Evolutionary conservation across 1,140 invertebrate genomes (phyloP).

Genomic region (Calosoma granatense): DNA sequence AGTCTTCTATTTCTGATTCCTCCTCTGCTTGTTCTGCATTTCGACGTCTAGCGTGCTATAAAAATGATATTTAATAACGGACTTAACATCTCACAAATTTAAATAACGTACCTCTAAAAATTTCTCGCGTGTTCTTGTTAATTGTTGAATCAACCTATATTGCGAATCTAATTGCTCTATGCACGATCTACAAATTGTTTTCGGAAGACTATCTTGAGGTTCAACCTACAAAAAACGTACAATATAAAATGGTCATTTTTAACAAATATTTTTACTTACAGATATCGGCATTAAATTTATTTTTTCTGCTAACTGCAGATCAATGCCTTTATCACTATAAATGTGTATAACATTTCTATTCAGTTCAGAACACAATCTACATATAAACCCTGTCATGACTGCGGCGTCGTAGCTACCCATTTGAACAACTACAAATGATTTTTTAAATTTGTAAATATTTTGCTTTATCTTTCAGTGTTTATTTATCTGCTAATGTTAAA

Average conservation of each 20-base stretch:
- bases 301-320: conserved; percentile 23
- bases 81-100: too few species aligned
- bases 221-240: conserved; percentile 21
- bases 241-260: conserved; percentile 9
- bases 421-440: conserved; percentile 9
- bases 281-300: conserved; percentile 23
- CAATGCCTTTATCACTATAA: conserved; percentile 22
- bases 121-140: conserved; percentile 19
- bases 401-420: conserved; percentile 26
- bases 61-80: too few species aligned
- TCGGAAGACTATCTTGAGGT: conserved; percentile 26
- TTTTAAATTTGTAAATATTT: too few species aligned
- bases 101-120: too few species aligned
- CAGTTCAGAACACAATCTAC: conserved; percentile 25
- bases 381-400: conserved; percentile 25
- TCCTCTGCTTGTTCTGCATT: too few species aligned
- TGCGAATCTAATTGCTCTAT: conserved; percentile 23
- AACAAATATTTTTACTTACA: conserved; percentile 21
- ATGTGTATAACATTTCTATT: conserved; percentile 27
- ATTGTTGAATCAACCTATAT: conserved; percentile 24
- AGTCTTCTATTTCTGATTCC: too few species aligned
- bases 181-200: conserved; percentile 26
- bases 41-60: too few species aligned
- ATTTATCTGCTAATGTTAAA: too few species aligned
- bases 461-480: too few species aligned